Evolutionary conservation across 2,113 vertebrate genomes (phyloP).

Genomic region (Podarcis raffonei): DNA sequence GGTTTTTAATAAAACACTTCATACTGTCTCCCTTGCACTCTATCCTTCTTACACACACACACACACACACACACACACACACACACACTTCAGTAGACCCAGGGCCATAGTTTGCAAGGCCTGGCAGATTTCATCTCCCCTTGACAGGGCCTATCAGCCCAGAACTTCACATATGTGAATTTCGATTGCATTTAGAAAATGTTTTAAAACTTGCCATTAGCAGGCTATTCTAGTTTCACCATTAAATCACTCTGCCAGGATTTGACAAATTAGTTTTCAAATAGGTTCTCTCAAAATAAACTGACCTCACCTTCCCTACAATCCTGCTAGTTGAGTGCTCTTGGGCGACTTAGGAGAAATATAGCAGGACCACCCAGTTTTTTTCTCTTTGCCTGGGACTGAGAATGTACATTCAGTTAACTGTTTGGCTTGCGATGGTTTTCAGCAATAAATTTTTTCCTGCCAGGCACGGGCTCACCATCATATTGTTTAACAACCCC

Average conservation of each 20-base stretch:
- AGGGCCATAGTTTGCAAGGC: not conserved
- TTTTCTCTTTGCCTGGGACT: not conserved
- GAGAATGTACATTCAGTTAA: not conserved
- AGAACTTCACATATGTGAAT: not conserved
- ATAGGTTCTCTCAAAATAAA: constrained; percentile 3
- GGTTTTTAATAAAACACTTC: not conserved
- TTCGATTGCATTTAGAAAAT: not conserved
- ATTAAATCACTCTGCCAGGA: constrained; percentile 1
- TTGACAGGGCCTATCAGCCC: not conserved
- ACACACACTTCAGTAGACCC: no score
- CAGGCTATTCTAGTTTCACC: not conserved
- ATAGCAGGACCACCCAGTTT: constrained; percentile 26
- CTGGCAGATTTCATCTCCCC: not conserved
- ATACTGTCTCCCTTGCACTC: not conserved
- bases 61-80: no score
- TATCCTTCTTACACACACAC: no score
- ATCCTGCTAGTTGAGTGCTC: not conserved
- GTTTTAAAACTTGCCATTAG: not conserved
- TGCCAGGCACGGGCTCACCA: not conserved
- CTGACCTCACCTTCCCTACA: not conserved
- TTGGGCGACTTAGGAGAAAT: constrained; percentile 5
- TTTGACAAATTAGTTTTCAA: constrained; percentile 23
- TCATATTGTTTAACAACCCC: constrained; percentile 17
- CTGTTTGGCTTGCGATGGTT: constrained; percentile 10
- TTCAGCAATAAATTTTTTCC: constrained; percentile 7